Percentiles rank a stretch among this genome's conserved stretches.
Evolutionary conservation across 2,888 invertebrate species (phyloP).

Genomic region (Nymphalis polychloros): DNA sequence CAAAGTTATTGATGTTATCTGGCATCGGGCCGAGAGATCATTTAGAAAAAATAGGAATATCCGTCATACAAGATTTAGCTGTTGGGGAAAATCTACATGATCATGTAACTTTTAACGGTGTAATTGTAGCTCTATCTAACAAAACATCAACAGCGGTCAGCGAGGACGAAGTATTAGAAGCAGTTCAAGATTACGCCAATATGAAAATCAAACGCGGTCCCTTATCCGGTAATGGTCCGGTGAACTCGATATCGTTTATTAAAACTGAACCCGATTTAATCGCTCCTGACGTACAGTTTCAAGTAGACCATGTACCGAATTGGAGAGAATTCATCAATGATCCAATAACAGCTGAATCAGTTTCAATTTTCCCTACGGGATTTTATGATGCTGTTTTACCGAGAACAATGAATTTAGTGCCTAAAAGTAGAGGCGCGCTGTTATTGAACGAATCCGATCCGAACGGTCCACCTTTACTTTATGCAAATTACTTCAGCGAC

Average conservation of each 20-base stretch:
- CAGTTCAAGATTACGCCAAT: slow-evolving; percentile 62
- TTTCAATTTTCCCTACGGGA: slow-evolving; percentile 72
- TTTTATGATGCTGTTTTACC: slow-evolving; percentile 83
- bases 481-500: slow-evolving; percentile 83
- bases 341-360: slow-evolving; percentile 65
- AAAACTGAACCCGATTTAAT: slow-evolving; percentile 71
- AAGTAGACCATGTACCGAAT: slow-evolving; percentile 70
- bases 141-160: slow-evolving; percentile 68
- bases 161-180: slow-evolving; percentile 59
- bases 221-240: slow-evolving; percentile 76
- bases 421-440: slow-evolving; percentile 83
- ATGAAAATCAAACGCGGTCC: slow-evolving; percentile 68
- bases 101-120: slow-evolving; percentile 67
- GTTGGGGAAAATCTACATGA: slow-evolving; percentile 70
- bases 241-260: slow-evolving; percentile 80
- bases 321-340: slow-evolving; percentile 78
- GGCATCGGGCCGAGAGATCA: slow-evolving; percentile 64
- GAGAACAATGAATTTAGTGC: slow-evolving; percentile 81
- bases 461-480: slow-evolving; percentile 85
- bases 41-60: slow-evolving; percentile 51
- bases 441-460: slow-evolving; percentile 85
- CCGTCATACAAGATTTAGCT: slow-evolving; percentile 55
- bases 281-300: slow-evolving; percentile 84
- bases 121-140: slow-evolving; percentile 78
- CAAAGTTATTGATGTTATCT: slow-evolving; percentile 64